These are phyloP conservation scores for Nymphicus hollandicus DNA, from an alignment of 2,113 vertebrate genomes.

Conservation along the genomic window DNA sequence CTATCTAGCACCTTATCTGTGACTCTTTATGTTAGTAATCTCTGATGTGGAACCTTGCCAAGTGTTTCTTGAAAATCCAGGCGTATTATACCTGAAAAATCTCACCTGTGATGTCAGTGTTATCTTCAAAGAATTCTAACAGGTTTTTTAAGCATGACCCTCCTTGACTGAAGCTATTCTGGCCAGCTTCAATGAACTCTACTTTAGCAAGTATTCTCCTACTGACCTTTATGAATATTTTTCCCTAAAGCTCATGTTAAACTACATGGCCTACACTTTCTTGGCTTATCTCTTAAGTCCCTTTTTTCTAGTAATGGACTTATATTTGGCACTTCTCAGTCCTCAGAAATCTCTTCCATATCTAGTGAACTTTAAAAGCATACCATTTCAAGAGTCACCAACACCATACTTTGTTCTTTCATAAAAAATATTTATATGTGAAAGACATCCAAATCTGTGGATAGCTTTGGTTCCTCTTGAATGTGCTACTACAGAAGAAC, in stretches of 20 bases:
- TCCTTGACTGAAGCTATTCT: not conserved
- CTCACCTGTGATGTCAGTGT: not conserved
- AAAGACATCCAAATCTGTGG: not conserved
- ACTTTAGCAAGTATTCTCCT: not conserved
- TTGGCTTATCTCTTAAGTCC: not conserved
- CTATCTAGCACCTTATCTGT: not conserved
- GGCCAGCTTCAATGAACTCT: not conserved
- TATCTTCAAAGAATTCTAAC: constrained; percentile 13
- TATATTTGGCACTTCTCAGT: not conserved
- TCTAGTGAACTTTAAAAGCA: not conserved
- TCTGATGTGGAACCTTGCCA: not conserved
- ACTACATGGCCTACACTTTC: not conserved
- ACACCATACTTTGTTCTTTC: not conserved
- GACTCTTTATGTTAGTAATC: not conserved
- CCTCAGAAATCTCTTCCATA: not conserved
- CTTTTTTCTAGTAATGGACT: not conserved
- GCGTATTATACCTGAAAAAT: not conserved
- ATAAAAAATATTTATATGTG: not conserved
- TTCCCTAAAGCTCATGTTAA: not conserved
- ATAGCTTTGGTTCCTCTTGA: not conserved
- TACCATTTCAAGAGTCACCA: not conserved
- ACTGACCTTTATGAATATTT: not conserved
- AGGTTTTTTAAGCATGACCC: not conserved
- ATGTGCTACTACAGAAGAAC: not conserved
- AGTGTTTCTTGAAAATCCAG: not conserved